A percentile compares a stretch with the other conserved stretches of the same genome.
Evolutionary conservation across 2,888 invertebrate species (phyloP).

Genomic region (Electrophaes corylata): DNA sequence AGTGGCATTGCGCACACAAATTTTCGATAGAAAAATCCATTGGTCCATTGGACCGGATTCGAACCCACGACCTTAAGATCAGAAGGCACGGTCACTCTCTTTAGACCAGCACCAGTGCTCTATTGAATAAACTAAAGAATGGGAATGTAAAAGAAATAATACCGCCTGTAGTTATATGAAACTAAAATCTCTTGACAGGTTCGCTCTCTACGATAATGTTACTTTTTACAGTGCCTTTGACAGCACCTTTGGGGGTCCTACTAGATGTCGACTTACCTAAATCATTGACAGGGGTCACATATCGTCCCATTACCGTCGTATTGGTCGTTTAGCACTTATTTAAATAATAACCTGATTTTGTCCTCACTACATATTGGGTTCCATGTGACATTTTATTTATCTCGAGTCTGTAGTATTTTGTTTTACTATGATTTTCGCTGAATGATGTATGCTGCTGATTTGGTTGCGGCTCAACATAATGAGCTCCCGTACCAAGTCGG

Average conservation of each 20-base stretch:
- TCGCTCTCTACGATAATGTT: neutral
- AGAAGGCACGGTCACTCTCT: no score
- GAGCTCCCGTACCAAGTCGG: no score
- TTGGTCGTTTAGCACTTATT: neutral
- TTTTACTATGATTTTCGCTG: no score
- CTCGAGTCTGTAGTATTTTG: neutral
- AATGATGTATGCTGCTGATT: no score
- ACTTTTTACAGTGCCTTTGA: neutral
- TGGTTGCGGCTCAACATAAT: no score
- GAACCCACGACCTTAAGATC: no score
- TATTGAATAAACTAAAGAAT: neutral
- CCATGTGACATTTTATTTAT: neutral
- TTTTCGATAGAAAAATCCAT: no score
- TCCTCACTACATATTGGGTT: neutral
- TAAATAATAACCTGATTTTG: neutral
- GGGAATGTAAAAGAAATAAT: neutral
- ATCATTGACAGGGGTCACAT: conserved; percentile 1
- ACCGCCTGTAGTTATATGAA: neutral
- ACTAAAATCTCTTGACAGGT: neutral
- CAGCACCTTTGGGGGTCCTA: neutral
- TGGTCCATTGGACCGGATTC: no score
- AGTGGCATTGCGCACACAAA: no score
- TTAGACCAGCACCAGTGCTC: no score
- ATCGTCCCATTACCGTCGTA: neutral
- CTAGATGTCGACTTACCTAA: neutral